These are phyloP conservation scores for Daptonema setosum DNA, from an alignment of 2,888 invertebrate species.

Conservation along the genomic window DNA sequence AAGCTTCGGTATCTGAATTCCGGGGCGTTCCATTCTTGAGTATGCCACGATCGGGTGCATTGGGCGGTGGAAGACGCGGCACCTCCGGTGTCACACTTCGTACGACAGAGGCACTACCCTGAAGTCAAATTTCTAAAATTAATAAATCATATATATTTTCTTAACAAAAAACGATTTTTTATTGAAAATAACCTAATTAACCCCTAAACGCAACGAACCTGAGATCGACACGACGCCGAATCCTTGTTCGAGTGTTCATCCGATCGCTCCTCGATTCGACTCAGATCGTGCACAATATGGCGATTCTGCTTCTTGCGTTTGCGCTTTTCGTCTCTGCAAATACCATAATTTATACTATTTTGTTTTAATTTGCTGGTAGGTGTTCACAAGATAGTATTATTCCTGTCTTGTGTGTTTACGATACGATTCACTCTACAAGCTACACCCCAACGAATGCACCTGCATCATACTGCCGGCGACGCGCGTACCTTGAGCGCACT, in stretches of 20 bases:
- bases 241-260: constrained; percentile 6
- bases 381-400: too few species aligned
- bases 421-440: too few species aligned
- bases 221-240: background rate
- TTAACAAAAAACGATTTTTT: too few species aligned
- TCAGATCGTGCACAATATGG: background rate
- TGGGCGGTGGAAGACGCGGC: background rate
- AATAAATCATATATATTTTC: too few species aligned
- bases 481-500: too few species aligned
- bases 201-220: too few species aligned
- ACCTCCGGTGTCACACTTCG: background rate
- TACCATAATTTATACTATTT: background rate
- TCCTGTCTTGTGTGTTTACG: too few species aligned
- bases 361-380: too few species aligned
- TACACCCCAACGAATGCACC: too few species aligned
- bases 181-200: too few species aligned
- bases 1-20: background rate
- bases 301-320: background rate
- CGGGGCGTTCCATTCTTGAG: constrained; percentile 3
- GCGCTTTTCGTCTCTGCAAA: constrained; percentile 3
- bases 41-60: constrained; percentile 5
- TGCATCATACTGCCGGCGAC: too few species aligned
- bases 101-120: background rate
- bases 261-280: background rate
- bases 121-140: too few species aligned